A percentile compares a stretch with the other conserved stretches of the same genome.
Conservation (phyloP, 2,113 vertebrate species). For the Scolopax mira region DNA sequence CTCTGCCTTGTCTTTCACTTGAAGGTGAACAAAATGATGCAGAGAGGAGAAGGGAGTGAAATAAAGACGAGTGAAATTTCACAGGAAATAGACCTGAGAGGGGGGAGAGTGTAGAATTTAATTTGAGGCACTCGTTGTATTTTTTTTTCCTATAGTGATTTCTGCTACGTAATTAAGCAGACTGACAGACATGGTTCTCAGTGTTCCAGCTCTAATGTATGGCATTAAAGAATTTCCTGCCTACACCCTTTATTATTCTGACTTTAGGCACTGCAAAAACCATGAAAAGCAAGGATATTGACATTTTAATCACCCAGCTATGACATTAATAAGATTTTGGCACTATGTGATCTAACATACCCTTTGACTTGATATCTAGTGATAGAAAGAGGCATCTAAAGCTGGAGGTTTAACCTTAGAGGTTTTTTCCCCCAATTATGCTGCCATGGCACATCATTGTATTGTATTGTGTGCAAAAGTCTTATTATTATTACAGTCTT, state of each 20-base stretch:
- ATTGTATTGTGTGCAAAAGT: background rate
- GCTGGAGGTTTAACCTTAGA: background rate
- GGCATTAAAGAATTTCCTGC: slow-evolving; percentile 20
- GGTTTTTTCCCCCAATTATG: background rate
- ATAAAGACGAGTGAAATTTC: background rate
- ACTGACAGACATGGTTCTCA: background rate
- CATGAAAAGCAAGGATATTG: slow-evolving; percentile 7
- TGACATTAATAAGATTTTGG: slow-evolving; percentile 30
- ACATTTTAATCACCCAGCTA: slow-evolving; percentile 34
- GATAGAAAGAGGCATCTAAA: background rate
- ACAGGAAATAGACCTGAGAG: background rate
- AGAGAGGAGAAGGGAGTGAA: background rate
- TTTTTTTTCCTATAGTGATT: background rate
- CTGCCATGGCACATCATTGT: background rate
- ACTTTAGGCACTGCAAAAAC: background rate
- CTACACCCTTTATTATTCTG: background rate
- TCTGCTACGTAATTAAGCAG: slow-evolving; percentile 39
- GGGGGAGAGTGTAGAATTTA: background rate
- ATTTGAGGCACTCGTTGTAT: background rate
- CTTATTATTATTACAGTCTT: background rate
- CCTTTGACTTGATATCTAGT: background rate
- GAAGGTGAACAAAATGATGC: background rate
- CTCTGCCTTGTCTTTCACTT: background rate
- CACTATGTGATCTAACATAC: background rate
- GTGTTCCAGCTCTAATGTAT: background rate